Percentiles rank a stretch among this genome's conserved stretches.
These are phyloP conservation scores for Epinotia ramella DNA, from an alignment of 2,888 invertebrate genomes.

Conservation along the genomic window DNA sequence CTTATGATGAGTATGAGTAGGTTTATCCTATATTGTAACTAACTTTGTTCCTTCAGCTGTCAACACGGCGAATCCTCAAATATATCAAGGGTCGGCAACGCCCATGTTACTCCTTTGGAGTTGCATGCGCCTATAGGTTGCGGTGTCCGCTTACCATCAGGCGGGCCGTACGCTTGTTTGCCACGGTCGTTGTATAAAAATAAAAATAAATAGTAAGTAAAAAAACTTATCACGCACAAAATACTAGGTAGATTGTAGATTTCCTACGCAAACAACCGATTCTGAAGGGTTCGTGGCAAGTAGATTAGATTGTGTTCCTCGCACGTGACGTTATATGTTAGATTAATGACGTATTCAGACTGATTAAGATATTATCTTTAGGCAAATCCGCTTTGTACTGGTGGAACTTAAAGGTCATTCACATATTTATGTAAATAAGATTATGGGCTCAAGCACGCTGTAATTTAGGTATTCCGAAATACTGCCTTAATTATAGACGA, in stretches of 20 bases:
- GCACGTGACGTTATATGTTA: constrained; percentile 34
- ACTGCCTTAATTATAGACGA: background rate
- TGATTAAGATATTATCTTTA: constrained; percentile 28
- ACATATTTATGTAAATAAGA: constrained; percentile 8
- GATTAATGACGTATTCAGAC: constrained; percentile 41
- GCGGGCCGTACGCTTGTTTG: no score
- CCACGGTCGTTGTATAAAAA: no score
- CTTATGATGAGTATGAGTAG: background rate
- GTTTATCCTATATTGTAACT: background rate
- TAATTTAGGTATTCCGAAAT: background rate
- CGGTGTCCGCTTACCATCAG: no score
- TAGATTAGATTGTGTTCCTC: constrained; percentile 42
- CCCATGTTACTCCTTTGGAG: no score
- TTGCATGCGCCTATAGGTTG: no score
- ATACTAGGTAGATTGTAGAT: constrained; percentile 1
- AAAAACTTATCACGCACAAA: background rate
- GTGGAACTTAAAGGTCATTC: background rate
- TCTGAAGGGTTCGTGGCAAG: constrained; percentile 10
- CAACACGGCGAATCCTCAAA: no score
- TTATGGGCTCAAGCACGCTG: background rate
- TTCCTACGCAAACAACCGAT: background rate
- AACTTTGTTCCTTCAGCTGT: no score
- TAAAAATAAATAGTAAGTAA: background rate
- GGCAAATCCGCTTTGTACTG: background rate
- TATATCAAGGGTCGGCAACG: no score